Percentiles rank a stretch among this genome's conserved stretches.
Evolutionary conservation across 2,888 invertebrate genomes (phyloP).

Genomic region (Himalopsyche tibetana): DNA sequence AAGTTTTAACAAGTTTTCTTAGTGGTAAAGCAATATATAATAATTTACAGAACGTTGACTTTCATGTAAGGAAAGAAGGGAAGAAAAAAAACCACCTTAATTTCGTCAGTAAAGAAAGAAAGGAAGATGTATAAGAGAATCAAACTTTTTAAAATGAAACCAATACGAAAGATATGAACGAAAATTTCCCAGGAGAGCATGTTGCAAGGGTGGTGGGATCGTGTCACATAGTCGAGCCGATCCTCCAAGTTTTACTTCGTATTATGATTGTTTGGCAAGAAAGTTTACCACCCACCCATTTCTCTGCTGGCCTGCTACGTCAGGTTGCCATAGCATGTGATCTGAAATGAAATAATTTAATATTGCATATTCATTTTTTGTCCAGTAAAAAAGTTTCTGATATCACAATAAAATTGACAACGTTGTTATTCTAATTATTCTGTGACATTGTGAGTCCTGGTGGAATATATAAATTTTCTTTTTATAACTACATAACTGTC

Average conservation of each 20-base stretch:
- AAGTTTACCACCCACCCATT: conserved; percentile 56
- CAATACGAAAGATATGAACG: conserved; percentile 59
- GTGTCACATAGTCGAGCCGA: conserved; percentile 61
- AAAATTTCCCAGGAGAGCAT: conserved; percentile 62
- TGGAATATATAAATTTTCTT: no score
- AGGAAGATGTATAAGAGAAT: conserved; percentile 37
- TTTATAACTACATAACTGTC: no score
- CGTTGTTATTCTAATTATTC: no score
- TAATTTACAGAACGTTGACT: conserved; percentile 34
- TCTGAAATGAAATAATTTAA: no score
- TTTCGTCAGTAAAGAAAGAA: conserved; percentile 47
- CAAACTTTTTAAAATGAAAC: conserved; percentile 61
- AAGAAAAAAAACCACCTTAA: conserved; percentile 58
- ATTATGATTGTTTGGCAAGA: conserved; percentile 64
- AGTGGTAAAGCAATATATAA: conserved; percentile 30
- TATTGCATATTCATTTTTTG: no score
- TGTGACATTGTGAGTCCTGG: no score
- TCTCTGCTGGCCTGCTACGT: conserved; percentile 15
- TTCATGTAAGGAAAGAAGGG: conserved; percentile 29
- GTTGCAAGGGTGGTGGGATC: conserved; percentile 53
- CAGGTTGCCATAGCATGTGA: background rate
- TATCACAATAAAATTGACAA: no score
- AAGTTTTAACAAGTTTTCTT: conserved; percentile 28
- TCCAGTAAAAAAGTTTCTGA: no score
- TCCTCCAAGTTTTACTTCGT: conserved; percentile 58